These are phyloP conservation scores for Cyprinus carpio DNA, from an alignment of 2,113 vertebrate genomes.

Conservation along the genomic window DNA sequence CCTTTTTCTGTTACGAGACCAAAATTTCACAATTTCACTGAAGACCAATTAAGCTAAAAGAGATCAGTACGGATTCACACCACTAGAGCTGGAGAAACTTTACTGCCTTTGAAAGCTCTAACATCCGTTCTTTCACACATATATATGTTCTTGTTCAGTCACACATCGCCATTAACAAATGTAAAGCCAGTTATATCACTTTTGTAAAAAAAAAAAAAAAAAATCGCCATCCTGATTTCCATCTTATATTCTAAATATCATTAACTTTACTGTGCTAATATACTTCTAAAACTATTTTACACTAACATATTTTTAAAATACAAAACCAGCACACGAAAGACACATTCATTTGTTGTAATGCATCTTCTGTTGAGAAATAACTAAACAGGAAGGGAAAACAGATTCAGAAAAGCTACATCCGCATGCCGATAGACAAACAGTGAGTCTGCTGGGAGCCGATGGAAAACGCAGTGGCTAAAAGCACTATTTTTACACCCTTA, in stretches of 20 bases:
- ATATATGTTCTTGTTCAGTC: background rate
- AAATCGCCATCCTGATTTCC: background rate
- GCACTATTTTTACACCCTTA: conserved; percentile 55
- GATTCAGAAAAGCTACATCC: conserved; percentile 3
- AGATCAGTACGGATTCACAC: conserved; percentile 67
- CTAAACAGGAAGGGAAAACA: conserved; percentile 4
- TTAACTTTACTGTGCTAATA: background rate
- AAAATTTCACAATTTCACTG: conserved; percentile 92
- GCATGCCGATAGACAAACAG: conserved; percentile 15
- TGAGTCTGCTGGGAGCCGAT: conserved; percentile 28
- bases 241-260: background rate
- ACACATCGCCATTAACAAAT: background rate
- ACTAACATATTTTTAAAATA: background rate
- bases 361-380: conserved; percentile 18
- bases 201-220: background rate
- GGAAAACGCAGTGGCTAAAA: conserved; percentile 35
- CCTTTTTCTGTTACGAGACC: conserved; percentile 81
- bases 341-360: background rate
- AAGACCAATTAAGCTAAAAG: conserved; percentile 80
- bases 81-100: conserved; percentile 8
- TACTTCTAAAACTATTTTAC: background rate
- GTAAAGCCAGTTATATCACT: background rate
- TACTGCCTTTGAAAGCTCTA: background rate
- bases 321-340: background rate
- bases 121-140: background rate